Evolutionary conservation across 2,797 vertebrate species (phyloP).

Genomic region (Corythornis leucogaster): DNA sequence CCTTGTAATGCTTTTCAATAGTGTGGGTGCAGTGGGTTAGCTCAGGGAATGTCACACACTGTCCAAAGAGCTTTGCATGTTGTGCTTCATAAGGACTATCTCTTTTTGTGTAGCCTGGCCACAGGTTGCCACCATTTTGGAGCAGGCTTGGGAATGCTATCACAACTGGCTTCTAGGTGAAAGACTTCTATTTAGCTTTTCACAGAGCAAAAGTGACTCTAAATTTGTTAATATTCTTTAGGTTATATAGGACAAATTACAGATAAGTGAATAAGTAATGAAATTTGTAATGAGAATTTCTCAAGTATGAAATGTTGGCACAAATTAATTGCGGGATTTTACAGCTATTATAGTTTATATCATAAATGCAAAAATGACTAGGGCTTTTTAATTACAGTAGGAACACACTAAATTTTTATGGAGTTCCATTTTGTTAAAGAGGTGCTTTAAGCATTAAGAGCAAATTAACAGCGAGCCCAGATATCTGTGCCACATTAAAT

Average conservation of each 20-base stretch:
- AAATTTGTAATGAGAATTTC: constrained; percentile 86
- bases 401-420: constrained; percentile 85
- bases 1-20: not conserved
- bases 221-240: constrained; percentile 86
- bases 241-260: constrained; percentile 84
- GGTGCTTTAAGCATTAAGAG: constrained; percentile 76
- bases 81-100: not conserved
- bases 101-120: not conserved
- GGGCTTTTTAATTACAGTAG: constrained; percentile 84
- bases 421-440: constrained; percentile 85
- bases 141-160: constrained; percentile 37
- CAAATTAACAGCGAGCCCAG: constrained; percentile 74
- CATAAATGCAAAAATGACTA: constrained; percentile 84
- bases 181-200: constrained; percentile 77
- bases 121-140: not conserved
- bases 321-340: constrained; percentile 84
- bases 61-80: not conserved
- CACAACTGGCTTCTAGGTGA: constrained; percentile 68
- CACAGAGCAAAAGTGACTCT: constrained; percentile 82
- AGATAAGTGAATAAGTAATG: constrained; percentile 86
- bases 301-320: constrained; percentile 84
- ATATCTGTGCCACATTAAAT: constrained; percentile 79
- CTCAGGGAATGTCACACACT: not conserved
- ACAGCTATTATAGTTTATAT: constrained; percentile 85
- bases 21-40: not conserved